phyloP scores from a whole-genome alignment of 2,113 vertebrate genomes.

The Poicephalus gulielmi region DNA sequence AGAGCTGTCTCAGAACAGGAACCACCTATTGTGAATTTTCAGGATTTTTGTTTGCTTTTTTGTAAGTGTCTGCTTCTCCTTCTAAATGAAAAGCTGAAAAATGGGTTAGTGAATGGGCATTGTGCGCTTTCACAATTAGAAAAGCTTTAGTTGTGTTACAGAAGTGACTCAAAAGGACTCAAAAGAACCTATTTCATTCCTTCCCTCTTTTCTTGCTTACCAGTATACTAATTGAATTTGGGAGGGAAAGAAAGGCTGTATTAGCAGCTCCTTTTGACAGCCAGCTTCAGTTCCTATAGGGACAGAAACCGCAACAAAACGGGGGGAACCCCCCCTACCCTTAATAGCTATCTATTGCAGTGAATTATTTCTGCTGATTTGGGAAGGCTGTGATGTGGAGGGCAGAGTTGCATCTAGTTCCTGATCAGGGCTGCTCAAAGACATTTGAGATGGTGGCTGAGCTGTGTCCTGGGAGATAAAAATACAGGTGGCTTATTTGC shows the following conservation, averaged over 20 bases:
- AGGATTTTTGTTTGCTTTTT: background rate
- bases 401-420: background rate
- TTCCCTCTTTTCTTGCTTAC: constrained; percentile 15
- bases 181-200: background rate
- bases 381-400: background rate
- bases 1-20: background rate
- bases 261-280: background rate
- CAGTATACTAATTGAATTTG: background rate
- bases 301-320: background rate
- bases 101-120: background rate
- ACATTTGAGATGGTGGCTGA: background rate
- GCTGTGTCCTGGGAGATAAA: background rate
- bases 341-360: background rate
- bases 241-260: background rate
- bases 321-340: rapidly evolving
- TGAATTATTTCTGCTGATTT: background rate
- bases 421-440: background rate
- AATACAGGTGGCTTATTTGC: background rate
- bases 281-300: background rate
- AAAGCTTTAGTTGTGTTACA: background rate
- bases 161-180: background rate
- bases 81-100: background rate
- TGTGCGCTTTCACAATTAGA: background rate
- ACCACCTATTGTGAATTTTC: constrained; percentile 1
- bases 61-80: background rate